Evolutionary conservation across 2,888 invertebrate genomes (phyloP).

Genomic region (Oegoconia quadripuncta): DNA sequence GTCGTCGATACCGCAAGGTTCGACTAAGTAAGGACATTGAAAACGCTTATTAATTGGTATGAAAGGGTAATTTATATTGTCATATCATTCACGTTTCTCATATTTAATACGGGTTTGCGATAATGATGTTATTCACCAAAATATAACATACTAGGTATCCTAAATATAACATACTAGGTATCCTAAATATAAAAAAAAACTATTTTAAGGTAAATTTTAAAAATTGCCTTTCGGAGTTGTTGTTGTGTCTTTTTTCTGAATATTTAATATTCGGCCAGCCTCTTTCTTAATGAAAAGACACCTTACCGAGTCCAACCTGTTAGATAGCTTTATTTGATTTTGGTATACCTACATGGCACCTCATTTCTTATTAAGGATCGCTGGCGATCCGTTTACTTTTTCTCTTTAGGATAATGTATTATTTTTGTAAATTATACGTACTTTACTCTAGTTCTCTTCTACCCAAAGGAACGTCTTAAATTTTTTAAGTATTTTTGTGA

Average conservation of each 20-base stretch:
- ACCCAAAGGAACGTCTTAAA: constrained; percentile 51
- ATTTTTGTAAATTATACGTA: constrained; percentile 57
- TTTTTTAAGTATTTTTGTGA: constrained; percentile 55
- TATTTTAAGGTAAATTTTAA: constrained; percentile 74
- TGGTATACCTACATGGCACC: constrained; percentile 63
- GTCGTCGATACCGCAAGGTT: constrained; percentile 63
- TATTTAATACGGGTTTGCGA: constrained; percentile 79
- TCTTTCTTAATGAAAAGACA: constrained; percentile 45
- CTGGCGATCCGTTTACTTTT: constrained; percentile 73
- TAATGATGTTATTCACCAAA: constrained; percentile 78
- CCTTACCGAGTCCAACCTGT: constrained; percentile 52
- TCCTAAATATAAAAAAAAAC: constrained; percentile 69
- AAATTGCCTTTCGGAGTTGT: constrained; percentile 73
- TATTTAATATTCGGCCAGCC: constrained; percentile 69
- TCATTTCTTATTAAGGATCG: constrained; percentile 70
- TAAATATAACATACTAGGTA: constrained; percentile 72
- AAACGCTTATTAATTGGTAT: constrained; percentile 80
- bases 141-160: constrained; percentile 74
- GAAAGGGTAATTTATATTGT: constrained; percentile 80
- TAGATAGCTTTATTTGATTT: constrained; percentile 64
- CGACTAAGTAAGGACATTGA: constrained; percentile 77
- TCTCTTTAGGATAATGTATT: constrained; percentile 70
- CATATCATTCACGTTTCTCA: constrained; percentile 80
- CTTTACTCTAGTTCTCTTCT: constrained; percentile 55
- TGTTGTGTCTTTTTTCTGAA: constrained; percentile 70